Conservation (phyloP, 92 coral and sea anemone species). For the Desmophyllum pertusum region DNA sequence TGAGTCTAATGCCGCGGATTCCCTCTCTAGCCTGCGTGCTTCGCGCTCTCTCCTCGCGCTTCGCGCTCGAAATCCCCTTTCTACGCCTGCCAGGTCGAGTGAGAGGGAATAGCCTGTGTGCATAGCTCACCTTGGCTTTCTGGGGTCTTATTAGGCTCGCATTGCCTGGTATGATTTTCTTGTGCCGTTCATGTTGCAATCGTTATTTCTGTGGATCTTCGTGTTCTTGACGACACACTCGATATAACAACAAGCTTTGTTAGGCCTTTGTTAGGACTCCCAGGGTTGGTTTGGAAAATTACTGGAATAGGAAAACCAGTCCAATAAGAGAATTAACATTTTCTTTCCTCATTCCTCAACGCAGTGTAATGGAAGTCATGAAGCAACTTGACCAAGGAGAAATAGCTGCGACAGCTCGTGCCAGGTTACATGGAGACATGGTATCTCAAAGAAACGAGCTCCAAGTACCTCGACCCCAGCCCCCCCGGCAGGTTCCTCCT, state of each 20-base stretch:
- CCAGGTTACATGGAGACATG: constrained; percentile 65
- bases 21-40: not conserved
- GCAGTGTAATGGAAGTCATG: constrained; percentile 72
- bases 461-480: constrained; percentile 57
- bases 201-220: too few species aligned
- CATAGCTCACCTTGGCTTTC: too few species aligned
- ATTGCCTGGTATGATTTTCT: too few species aligned
- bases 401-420: constrained; percentile 55
- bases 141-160: too few species aligned
- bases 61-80: too few species aligned
- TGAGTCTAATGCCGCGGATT: constrained; percentile 33
- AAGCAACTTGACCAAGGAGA: constrained; percentile 65
- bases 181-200: too few species aligned
- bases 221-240: too few species aligned
- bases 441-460: constrained; percentile 38
- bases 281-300: not conserved
- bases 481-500: constrained; percentile 48
- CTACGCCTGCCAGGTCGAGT: too few species aligned
- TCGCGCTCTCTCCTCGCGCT: too few species aligned
- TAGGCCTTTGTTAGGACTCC: too few species aligned
- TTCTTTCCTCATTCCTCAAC: not conserved
- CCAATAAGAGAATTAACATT: not conserved
- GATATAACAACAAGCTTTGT: too few species aligned
- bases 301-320: not conserved
- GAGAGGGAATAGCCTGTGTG: too few species aligned